These are phyloP conservation scores for Herpailurus yagouaroundi DNA, from an alignment of 2,113 vertebrate species.

Conservation along the genomic window DNA sequence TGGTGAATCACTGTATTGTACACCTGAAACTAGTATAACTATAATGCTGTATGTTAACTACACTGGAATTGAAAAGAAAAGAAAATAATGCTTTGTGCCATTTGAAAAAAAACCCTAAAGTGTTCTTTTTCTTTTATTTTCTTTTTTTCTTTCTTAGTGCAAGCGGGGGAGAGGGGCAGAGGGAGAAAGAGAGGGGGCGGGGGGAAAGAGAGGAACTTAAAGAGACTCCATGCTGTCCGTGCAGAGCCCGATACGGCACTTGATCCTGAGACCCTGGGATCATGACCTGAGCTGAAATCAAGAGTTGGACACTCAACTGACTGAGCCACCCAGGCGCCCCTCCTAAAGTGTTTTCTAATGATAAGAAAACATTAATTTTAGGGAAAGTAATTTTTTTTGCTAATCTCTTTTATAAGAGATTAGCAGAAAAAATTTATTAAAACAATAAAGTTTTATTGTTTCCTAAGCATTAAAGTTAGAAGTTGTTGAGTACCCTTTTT, in stretches of 20 bases:
- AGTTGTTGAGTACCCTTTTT: not conserved
- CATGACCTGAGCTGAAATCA: no score
- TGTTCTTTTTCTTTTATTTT: not conserved
- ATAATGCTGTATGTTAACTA: not conserved
- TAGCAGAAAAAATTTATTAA: not conserved
- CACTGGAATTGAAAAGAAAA: not conserved
- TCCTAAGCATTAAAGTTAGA: not conserved
- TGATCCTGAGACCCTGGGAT: no score
- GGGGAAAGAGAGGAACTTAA: no score
- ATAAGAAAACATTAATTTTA: slow-evolving; percentile 6
- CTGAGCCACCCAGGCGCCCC: no score
- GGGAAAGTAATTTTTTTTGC: not conserved
- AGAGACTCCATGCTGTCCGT: no score
- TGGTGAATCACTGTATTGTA: not conserved
- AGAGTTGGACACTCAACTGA: no score
- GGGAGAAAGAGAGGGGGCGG: no score
- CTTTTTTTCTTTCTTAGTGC: no score
- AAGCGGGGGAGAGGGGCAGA: no score
- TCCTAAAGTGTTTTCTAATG: not conserved
- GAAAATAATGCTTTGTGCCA: not conserved
- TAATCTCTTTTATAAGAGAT: not conserved
- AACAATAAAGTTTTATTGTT: not conserved
- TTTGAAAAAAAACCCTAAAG: not conserved
- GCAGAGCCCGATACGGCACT: no score
- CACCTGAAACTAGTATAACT: not conserved